Base-by-base conservation (phyloP, 2,797 vertebrate genomes). In the Dallia pectoralis region DNA sequence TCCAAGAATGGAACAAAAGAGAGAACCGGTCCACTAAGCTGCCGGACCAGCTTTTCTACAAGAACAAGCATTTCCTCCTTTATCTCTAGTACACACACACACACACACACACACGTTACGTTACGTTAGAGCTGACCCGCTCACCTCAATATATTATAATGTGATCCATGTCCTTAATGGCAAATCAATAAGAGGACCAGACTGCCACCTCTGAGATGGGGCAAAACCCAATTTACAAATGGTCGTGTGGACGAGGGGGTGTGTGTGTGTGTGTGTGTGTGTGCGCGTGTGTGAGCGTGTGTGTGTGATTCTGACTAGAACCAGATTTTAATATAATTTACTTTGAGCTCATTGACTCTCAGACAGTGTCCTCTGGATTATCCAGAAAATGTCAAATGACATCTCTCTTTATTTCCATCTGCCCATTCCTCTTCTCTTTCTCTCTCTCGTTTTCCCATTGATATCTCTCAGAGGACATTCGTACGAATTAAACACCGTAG, bases 251-350 rank as follows among this genome's bases (percentile, higher is more conserved):
- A 91, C 87, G 84, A 91, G 88, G 84, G 82, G 76, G 84, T 64
- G 4, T 19, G 87, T 89, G 90, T 94, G 92, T 92, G 91, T 19
- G 87, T 89, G 90, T 94, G 92, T 92, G 91, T 19, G 87, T 89
- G 90, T 94, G 92, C 92, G 91, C 16, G 87, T 89, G 90, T 94
- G 92, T 92, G 91, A 94, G n/a, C n/a, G n/a, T n/a, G n/a, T 19
- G 87, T 89, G 90, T 94, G 92, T 92, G 91, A 94, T 93, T 90
- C 87, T 75, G 90, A 91, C 87, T 86, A 89, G 85, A 74, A 72
- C 74, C 85, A 86, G 89, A 86, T 91, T 93, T 92, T 93, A 92
- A 93, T 92, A 90, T 86, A 87, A 48, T 91, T 89, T 87, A 77
- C 88, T 62, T 71, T n/a, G 51, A 85, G 87, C 89, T 92, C 88